Conservation (phyloP, 1,140 invertebrate species). For the Lethrus apterus region DNA sequence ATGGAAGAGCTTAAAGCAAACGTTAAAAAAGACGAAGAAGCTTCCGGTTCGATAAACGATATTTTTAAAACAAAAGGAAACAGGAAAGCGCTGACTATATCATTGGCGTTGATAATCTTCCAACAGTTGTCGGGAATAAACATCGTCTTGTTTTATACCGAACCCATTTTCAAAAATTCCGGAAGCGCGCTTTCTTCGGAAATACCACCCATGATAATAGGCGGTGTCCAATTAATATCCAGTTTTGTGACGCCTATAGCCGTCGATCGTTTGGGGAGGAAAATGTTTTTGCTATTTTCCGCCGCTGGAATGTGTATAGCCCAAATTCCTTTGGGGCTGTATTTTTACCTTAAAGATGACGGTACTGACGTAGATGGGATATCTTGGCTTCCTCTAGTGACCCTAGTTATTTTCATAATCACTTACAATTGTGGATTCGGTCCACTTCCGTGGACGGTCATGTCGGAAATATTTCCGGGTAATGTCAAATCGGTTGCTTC, state of each 20-base stretch:
- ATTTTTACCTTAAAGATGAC: conserved; percentile 18
- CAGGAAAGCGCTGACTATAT: conserved; percentile 61
- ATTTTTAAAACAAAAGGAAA: conserved; percentile 7
- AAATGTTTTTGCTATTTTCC: conserved; percentile 60
- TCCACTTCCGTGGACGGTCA: conserved; percentile 72
- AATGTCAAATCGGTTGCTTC: conserved; percentile 65
- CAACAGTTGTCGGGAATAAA: conserved; percentile 76
- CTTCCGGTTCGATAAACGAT: conserved; percentile 1
- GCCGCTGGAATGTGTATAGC: conserved; percentile 48
- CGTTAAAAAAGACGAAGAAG: conserved; percentile 1
- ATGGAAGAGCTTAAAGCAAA: conserved; percentile 45
- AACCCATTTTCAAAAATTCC: conserved; percentile 60
- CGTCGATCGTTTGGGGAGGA: conserved; percentile 64
- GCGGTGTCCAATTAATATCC: conserved; percentile 57
- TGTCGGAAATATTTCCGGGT: conserved; percentile 70
- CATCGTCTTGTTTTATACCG: conserved; percentile 62
- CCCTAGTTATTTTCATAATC: conserved; percentile 15
- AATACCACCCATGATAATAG: conserved; percentile 68
- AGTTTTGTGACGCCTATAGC: conserved; percentile 58
- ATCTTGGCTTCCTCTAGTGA: conserved; percentile 18
- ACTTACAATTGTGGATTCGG: conserved; percentile 53
- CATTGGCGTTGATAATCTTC: conserved; percentile 72
- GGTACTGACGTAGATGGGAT: conserved; percentile 9
- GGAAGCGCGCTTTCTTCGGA: conserved; percentile 51
- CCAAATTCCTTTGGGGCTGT: conserved; percentile 14